A percentile compares a stretch with the other conserved stretches of the same genome.
Evolutionary conservation across 2,797 vertebrate species (phyloP).

Genomic region (Margarornis squamiger): DNA sequence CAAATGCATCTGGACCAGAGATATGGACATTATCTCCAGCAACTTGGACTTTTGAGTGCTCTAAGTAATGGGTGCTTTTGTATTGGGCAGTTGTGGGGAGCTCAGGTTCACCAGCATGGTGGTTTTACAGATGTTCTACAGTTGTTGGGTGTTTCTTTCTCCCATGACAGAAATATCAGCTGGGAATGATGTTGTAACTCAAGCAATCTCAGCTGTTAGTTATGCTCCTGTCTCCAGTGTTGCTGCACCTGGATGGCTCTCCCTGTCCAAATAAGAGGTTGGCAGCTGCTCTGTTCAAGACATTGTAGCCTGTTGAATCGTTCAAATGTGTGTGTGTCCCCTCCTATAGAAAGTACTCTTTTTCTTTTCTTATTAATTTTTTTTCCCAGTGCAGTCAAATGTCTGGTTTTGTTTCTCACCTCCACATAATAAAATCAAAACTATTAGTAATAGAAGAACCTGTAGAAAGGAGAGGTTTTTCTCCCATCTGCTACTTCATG

Average conservation of each 20-base stretch:
- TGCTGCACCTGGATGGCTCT: neutral
- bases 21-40: neutral
- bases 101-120: neutral
- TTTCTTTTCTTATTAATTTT: neutral
- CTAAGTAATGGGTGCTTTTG: rapidly evolving
- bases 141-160: neutral
- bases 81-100: neutral
- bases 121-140: neutral
- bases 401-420: conserved; percentile 50
- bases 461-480: conserved; percentile 19
- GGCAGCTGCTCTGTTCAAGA: neutral
- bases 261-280: neutral
- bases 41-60: rapidly evolving
- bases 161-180: neutral
- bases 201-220: neutral
- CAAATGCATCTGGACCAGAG: neutral
- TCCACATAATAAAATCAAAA: conserved; percentile 39
- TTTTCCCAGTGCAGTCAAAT: neutral
- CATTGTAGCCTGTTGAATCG: neutral
- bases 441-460: conserved; percentile 44
- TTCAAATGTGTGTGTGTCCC: neutral
- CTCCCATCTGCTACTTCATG: neutral
- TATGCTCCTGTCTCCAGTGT: neutral
- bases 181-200: neutral
- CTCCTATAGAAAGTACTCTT: neutral